Base-by-base conservation (phyloP, 2,888 invertebrate genomes). In the Bimastos eiseni region DNA sequence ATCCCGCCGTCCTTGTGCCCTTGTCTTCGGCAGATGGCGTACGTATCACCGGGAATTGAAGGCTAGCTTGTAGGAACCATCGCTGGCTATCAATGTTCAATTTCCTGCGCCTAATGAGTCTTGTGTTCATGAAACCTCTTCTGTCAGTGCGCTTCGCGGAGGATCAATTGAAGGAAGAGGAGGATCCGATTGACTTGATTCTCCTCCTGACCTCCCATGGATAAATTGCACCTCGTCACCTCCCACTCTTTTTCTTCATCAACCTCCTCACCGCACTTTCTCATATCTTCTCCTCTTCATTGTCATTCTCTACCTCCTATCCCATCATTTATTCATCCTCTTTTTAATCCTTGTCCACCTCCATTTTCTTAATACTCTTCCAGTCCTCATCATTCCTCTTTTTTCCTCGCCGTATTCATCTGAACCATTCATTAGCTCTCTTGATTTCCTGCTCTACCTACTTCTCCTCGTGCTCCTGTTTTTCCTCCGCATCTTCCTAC, bases 101-200 rank as follows among this genome's bases (percentile, higher is more conserved):
- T 70, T 70, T 70, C 70, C 70, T 70, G 70, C 70, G n/a, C 11
- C 70, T 70, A 70, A 70, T 70, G 70, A 70, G 70, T 70, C 70
- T n/a, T 70, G 70, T 70, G 30, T 70, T 70, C 70, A 70, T 70
- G 30, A 30, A 30, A n/a, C 70, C 70, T 70, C 70, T 70, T 70
- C 70, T 70, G 70, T n/a, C 70, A 70, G 70, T 70, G 11, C 70
- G n/a, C 2, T 70, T 13, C 70, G n/a, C 5, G 30, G 70, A n/a
- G 70, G 11, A 70, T 30, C 30, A n/a, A n/a, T 8, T n/a, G 70
- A n/a, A 70, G 30, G n/a, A n/a, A 30, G 13, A 49, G 49, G 70
- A n/a, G 30, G 30, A 70, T 70, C 70, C 17, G 70, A 70, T 70
- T 70, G n/a, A 15, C 6, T 70, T 70, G 70, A 70, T n/a, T 6